phyloP scores from a whole-genome alignment of 53 echinoderm and acorn worm species.

The Temnopleurus reevesii region DNA sequence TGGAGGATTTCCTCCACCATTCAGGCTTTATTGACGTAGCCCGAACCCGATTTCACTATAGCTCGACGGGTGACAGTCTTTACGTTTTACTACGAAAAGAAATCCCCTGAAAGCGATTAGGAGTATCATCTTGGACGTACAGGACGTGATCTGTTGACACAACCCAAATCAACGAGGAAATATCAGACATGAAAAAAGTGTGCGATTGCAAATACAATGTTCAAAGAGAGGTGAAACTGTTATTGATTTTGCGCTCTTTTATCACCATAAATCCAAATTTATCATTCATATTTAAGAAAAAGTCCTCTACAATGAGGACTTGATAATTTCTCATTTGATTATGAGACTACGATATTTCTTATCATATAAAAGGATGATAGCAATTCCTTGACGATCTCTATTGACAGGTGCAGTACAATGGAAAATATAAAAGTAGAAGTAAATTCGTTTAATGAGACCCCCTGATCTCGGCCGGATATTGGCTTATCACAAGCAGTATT shows the following conservation, averaged over 20 bases:
- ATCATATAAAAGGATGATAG: no score
- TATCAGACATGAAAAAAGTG: not conserved
- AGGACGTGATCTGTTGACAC: conserved; percentile 1
- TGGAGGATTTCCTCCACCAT: not conserved
- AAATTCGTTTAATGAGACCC: no score
- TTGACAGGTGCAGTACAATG: no score
- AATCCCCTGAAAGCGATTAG: conserved; percentile 31
- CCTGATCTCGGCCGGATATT: not conserved
- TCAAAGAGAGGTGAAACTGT: no score
- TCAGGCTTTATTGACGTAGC: conserved; percentile 5
- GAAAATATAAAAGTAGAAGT: no score
- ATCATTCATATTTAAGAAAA: no score
- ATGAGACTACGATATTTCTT: no score
- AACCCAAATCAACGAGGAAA: conserved; percentile 25
- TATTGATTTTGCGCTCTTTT: no score
- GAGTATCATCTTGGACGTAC: not conserved
- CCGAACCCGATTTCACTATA: not conserved
- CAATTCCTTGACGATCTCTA: no score
- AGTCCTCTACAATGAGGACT: no score
- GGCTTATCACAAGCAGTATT: not conserved
- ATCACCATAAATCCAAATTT: no score
- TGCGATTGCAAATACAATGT: not conserved
- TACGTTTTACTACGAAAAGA: conserved; percentile 11
- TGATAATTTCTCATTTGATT: no score
- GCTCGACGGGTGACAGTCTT: conserved; percentile 1